phyloP scores from a whole-genome alignment of 2,797 vertebrate species.

The Myoxocephalus aenaeus region DNA sequence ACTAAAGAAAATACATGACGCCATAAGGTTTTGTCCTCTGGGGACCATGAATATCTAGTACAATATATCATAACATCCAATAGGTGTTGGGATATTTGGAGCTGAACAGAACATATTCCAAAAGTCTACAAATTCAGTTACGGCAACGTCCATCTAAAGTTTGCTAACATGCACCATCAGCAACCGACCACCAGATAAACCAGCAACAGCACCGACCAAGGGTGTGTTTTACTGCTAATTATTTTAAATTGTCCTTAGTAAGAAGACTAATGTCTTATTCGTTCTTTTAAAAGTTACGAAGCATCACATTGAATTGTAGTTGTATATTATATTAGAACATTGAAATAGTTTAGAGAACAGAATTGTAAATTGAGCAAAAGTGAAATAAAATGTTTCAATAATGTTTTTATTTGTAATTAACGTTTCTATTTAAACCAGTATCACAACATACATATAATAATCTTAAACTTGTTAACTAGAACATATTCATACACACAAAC shows the following conservation, averaged over 20 bases:
- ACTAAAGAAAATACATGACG: too few species aligned
- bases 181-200: not conserved
- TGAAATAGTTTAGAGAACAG: not conserved
- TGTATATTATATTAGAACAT: not conserved
- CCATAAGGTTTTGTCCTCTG: too few species aligned
- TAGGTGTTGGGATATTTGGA: not conserved
- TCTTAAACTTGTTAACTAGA: constrained; percentile 25
- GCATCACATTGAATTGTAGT: not conserved
- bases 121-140: not conserved
- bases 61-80: not conserved
- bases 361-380: not conserved
- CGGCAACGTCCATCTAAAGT: not conserved
- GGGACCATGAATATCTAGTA: too few species aligned
- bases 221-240: not conserved
- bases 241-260: not conserved
- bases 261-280: not conserved
- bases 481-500: not conserved
- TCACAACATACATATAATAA: constrained; percentile 36
- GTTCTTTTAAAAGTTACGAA: not conserved
- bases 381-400: not conserved
- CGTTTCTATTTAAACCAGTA: not conserved
- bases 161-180: not conserved
- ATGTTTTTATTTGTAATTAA: constrained; percentile 13
- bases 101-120: not conserved
- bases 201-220: not conserved